Base-by-base conservation (phyloP, 2,797 vertebrate species). In the Botia almorhae region DNA sequence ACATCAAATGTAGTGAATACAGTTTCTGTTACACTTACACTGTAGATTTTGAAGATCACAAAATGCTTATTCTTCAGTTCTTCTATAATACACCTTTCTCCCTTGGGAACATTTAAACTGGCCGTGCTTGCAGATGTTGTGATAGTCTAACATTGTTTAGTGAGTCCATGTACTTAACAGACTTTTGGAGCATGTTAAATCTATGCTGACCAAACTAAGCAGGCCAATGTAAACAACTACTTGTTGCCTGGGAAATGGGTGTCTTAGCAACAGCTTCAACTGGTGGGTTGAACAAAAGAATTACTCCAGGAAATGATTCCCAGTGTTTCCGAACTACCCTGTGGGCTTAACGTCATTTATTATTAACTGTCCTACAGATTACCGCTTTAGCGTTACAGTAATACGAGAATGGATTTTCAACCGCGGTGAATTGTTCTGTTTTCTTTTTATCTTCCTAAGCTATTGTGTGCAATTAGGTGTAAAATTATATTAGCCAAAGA, bases 251-350 rank as follows among this genome's bases (percentile, higher is more conserved):
- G 89, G 92, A 91, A 91, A 92, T 87, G 0, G 85, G 87, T 90
- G 86, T 90, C 92, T 67, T 91, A 85, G 94, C 89, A 93, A 92
- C 94, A 58, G 90, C 63, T 80, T 85, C 89, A 74, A 73, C 81
- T 82, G 84, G 78, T 51, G 69, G 71, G 84, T 70, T 82, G 85
- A 88, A 89, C 78, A 88, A 88, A 89, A 87, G 67, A 83, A 80
- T 83, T 69, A 81, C 87, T 89, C 81, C 84, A 89, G 89, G 86
- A 90, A 88, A 87, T 87, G 84, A 87, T 88, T 90, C 87, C 78
- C 70, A 68, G 48, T 56, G 14, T 36, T 87, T 77, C 78, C 73
- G 75, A 74, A 81, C 79, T 80, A 65, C 50, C 82, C 29, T 81
- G 80, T 77, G 61, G 48, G 69, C 86, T 91, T 83, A 84, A 84